These are phyloP conservation scores for Parnassius mnemosyne DNA, from an alignment of 2,888 invertebrate genomes.

Conservation along the genomic window DNA sequence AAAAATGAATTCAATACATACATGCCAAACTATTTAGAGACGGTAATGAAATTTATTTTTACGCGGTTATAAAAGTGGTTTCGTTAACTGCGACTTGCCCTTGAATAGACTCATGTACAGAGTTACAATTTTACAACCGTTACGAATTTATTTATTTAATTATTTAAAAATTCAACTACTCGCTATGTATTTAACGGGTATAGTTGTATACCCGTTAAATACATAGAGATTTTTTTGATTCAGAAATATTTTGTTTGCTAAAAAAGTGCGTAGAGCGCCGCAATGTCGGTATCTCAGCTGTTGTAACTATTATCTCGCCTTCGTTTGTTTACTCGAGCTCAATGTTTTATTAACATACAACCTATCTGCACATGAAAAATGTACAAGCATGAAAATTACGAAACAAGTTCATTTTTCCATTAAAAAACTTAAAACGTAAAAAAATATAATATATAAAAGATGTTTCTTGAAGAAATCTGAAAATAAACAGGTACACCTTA, in stretches of 20 bases:
- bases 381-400: slow-evolving; percentile 42
- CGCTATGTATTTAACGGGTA: slow-evolving; percentile 34
- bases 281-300: slow-evolving; percentile 38
- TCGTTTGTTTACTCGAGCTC: slow-evolving; percentile 52
- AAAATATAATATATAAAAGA: no score
- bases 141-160: slow-evolving; percentile 42
- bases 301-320: slow-evolving; percentile 46
- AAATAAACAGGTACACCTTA: no score
- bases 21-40: slow-evolving; percentile 51
- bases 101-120: slow-evolving; percentile 38
- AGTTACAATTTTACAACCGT: slow-evolving; percentile 47
- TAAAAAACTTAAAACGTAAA: no score
- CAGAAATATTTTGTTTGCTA: slow-evolving; percentile 27
- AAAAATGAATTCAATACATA: slow-evolving; percentile 38
- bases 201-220: slow-evolving; percentile 11
- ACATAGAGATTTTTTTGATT: slow-evolving; percentile 20
- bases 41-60: slow-evolving; percentile 48
- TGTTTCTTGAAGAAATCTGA: no score
- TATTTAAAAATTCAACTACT: slow-evolving; percentile 55
- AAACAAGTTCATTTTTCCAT: slow-evolving; percentile 35
- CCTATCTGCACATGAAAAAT: slow-evolving; percentile 36
- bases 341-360: slow-evolving; percentile 51
- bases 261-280: slow-evolving; percentile 20
- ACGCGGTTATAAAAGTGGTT: slow-evolving; percentile 40
- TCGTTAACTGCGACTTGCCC: slow-evolving; percentile 57